Evolutionary conservation across 2,888 invertebrate species (phyloP), one percentile per base, ranked within the genome.

Genomic region (Aporophyla nigra): DNA sequence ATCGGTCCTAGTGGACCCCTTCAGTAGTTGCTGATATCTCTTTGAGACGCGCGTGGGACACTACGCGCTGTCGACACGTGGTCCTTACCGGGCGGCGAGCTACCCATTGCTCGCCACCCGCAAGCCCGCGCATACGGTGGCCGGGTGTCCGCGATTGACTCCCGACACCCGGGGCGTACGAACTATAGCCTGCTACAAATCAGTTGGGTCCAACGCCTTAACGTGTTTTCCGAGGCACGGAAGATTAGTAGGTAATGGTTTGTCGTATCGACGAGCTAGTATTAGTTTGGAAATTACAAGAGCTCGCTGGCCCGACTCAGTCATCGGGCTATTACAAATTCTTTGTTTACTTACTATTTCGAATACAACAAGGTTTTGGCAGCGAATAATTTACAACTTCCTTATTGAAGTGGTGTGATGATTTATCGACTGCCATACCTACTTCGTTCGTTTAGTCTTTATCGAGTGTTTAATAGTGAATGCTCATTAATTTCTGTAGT

Each of bases 331-430:
- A 70, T 49, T 49, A 27, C 27, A 46, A 67, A 68, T 59, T 58
- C 53, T 6, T 46, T 53, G 61, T 67, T 62, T 33, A 46, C 24
- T 49, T 67, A 61, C 46, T 58, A 68, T 59, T 49, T 16, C 24
- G 62, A 51, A 27, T 10, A 24, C 43, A 61, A 21, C 67, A 58
- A 16, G 66, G 27, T 66, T 46, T 46, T 71, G 51, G 56, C 62
- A 46, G 53, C 58, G 6, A 74, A 33, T 54, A 59, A 33, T 77
- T 79, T 65, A 68, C 68, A 27, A 33, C 72, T 65, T 79, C 78
- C 58, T 72, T 65, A 71, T 59, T 68, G 27, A 54, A 69, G 78
- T n/a, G 46, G 40, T 10, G 54, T 14, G 54, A 65, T 72, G 78
- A 72, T 72, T 78, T 72, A 69, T 72, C 12, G n/a, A 51, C 46